Evolutionary conservation across 1,140 invertebrate genomes (phyloP).

Genomic region (Euura lappo): DNA sequence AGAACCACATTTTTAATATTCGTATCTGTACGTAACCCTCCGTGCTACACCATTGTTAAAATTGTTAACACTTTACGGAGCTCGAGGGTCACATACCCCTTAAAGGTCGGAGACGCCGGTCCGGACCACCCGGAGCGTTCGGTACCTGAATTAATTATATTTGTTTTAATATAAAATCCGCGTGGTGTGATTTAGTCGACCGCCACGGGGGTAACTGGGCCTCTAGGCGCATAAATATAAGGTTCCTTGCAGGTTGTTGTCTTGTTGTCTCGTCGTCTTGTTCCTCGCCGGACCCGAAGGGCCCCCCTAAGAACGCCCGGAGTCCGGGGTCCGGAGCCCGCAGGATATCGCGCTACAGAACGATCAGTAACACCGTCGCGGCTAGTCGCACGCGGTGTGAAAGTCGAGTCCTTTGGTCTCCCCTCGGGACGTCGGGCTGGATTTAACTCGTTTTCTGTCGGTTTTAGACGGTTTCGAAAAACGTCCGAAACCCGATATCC

Average conservation of each 20-base stretch:
- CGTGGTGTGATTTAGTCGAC: slow-evolving; percentile 56
- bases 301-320: neutral
- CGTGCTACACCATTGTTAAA: too few relatives aligned
- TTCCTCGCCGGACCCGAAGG: slow-evolving; percentile 29
- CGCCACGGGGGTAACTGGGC: slow-evolving; percentile 46
- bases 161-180: slow-evolving; percentile 61
- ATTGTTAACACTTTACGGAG: too few relatives aligned
- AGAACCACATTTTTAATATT: too few relatives aligned
- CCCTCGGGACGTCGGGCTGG: neutral
- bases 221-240: slow-evolving; percentile 47
- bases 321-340: neutral
- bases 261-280: slow-evolving; percentile 34
- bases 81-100: too few relatives aligned
- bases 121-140: slow-evolving; percentile 52
- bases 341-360: neutral
- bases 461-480: neutral
- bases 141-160: slow-evolving; percentile 58
- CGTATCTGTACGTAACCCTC: too few relatives aligned
- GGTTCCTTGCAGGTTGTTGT: slow-evolving; percentile 22
- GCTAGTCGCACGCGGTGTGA: neutral
- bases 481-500: neutral
- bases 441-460: neutral
- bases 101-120: too few relatives aligned
- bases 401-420: neutral
- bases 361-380: neutral